Percentiles rank a stretch among this genome's conserved stretches.
Evolutionary conservation across 2,888 invertebrate species (phyloP).

Genomic region (Sphaerophoria rueppellii): DNA sequence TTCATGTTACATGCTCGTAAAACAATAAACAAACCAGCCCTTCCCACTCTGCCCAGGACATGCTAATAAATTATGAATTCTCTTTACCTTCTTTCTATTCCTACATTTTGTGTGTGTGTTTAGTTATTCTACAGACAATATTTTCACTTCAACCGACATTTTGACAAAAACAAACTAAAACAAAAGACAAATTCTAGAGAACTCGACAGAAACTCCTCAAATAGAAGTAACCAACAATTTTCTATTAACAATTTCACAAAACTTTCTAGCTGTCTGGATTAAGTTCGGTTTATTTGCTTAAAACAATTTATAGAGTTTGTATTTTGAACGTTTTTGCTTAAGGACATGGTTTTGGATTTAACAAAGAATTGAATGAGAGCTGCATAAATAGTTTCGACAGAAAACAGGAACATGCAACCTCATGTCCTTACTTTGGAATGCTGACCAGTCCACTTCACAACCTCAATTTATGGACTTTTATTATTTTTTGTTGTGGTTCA

Average conservation of each 20-base stretch:
- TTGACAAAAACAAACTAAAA: neutral
- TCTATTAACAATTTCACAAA: conserved; percentile 58
- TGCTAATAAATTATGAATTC: conserved; percentile 73
- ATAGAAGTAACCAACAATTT: conserved; percentile 56
- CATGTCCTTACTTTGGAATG: neutral
- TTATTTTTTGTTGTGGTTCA: conserved; percentile 38
- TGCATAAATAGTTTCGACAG: too few relatives aligned
- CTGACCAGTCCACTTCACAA: conserved; percentile 44
- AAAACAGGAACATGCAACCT: too few relatives aligned
- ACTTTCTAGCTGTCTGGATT: conserved; percentile 38
- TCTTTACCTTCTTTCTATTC: neutral
- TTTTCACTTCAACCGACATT: neutral
- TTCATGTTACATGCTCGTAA: conserved; percentile 71
- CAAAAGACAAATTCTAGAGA: neutral
- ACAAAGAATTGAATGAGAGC: neutral
- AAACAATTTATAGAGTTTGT: conserved; percentile 30
- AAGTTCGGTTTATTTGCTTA: conserved; percentile 28
- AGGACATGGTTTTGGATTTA: neutral
- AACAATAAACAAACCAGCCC: conserved; percentile 67
- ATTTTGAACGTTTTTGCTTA: neutral
- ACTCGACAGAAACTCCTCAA: neutral
- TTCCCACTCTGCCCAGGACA: conserved; percentile 43
- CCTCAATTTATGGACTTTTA: conserved; percentile 43
- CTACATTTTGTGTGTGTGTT: neutral
- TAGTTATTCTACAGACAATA: neutral